phyloP scores from a whole-genome alignment of 2,888 invertebrate genomes.

The Cabera pusaria region DNA sequence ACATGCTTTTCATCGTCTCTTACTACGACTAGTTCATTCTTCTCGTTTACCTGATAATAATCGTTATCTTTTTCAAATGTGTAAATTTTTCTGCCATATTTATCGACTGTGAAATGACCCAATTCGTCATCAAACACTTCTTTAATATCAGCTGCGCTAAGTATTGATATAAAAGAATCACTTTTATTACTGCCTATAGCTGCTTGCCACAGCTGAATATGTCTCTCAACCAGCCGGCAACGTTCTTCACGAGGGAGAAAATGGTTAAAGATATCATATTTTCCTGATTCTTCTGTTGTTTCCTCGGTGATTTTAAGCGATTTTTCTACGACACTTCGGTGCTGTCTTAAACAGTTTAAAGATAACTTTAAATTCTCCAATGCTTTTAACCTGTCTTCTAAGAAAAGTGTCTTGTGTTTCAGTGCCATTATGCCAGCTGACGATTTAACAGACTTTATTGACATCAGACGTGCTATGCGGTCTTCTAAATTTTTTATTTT shows the following conservation, averaged over 20 bases:
- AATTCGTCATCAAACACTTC: slow-evolving; percentile 39
- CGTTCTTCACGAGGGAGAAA: slow-evolving; percentile 39
- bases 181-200: slow-evolving; percentile 24
- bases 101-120: slow-evolving; percentile 40
- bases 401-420: slow-evolving; percentile 43
- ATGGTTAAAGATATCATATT: slow-evolving; percentile 40
- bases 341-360: slow-evolving; percentile 29
- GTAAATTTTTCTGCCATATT: slow-evolving; percentile 45
- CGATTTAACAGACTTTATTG: slow-evolving; percentile 32
- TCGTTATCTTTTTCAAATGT: slow-evolving; percentile 19
- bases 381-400: slow-evolving; percentile 42
- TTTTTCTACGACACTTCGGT: slow-evolving; percentile 8
- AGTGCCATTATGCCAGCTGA: slow-evolving; percentile 35
- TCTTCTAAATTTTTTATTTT: slow-evolving; percentile 40
- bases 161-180: slow-evolving; percentile 44
- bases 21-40: slow-evolving; percentile 34
- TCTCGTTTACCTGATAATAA: slow-evolving; percentile 42
- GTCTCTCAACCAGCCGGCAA: slow-evolving; percentile 39
- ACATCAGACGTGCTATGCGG: slow-evolving; percentile 34
- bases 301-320: slow-evolving; percentile 33
- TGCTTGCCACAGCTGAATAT: slow-evolving; percentile 39
- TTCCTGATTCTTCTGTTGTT: slow-evolving; percentile 11
- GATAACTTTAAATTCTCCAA: slow-evolving; percentile 41
- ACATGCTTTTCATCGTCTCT: slow-evolving; percentile 39
- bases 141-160: slow-evolving; percentile 37